These are phyloP conservation scores for Limnephilus lunatus DNA, from an alignment of 2,888 invertebrate species.

Conservation along the genomic window DNA sequence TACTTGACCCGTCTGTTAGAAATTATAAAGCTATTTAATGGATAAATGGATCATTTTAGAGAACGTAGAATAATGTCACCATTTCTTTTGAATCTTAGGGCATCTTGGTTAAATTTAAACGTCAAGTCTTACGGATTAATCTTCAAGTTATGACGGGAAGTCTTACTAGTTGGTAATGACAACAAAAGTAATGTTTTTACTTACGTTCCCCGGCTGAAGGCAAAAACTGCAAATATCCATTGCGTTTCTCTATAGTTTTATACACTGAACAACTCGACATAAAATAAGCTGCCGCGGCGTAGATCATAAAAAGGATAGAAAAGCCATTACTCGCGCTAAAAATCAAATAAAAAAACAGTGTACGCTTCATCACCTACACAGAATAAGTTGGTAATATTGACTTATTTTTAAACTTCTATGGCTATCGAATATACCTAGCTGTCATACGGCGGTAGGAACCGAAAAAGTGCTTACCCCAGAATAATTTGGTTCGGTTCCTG, in stretches of 20 bases:
- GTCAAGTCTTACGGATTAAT: constrained; percentile 26
- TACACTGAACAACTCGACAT: constrained; percentile 50
- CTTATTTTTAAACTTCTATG: constrained; percentile 47
- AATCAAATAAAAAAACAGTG: constrained; percentile 64
- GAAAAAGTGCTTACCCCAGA: constrained; percentile 3
- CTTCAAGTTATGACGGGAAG: constrained; percentile 42
- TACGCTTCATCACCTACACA: constrained; percentile 64
- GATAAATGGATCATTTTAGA: constrained; percentile 13
- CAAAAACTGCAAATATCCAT: constrained; percentile 74
- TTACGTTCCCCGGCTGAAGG: constrained; percentile 74
- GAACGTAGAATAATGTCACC: not conserved
- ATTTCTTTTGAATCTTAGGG: not conserved
- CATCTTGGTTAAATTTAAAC: constrained; percentile 34
- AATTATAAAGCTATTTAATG: not conserved
- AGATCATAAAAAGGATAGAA: constrained; percentile 61
- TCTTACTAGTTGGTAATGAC: constrained; percentile 46
- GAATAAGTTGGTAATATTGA: constrained; percentile 49
- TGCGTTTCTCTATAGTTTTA: constrained; percentile 48
- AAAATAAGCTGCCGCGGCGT: constrained; percentile 54
- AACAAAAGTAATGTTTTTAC: constrained; percentile 70
- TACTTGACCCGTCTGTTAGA: constrained; percentile 19
- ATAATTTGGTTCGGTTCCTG: not conserved
- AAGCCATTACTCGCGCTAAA: constrained; percentile 64
- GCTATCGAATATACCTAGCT: constrained; percentile 40
- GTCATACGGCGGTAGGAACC: constrained; percentile 37